phyloP scores from a whole-genome alignment of 2,113 vertebrate species.

The Rhegmatorhina hoffmannsi region DNA sequence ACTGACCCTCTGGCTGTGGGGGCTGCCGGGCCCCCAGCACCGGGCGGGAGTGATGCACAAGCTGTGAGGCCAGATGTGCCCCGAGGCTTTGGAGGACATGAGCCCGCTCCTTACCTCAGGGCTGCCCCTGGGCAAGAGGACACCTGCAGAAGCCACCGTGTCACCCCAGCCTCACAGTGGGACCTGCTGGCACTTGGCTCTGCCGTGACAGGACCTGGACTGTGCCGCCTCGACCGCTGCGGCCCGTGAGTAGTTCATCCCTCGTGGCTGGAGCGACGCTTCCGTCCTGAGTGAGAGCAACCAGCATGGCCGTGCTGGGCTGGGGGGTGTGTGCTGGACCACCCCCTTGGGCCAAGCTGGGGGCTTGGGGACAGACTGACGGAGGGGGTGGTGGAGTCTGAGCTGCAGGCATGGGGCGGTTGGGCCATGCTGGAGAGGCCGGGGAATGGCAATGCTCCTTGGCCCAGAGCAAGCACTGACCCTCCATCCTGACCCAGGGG shows the following conservation, averaged over 20 bases:
- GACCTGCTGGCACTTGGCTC: not conserved
- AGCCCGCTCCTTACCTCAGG: conserved; percentile 59
- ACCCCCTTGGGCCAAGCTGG: not conserved
- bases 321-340: not conserved
- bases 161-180: not conserved
- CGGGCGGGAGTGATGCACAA: not conserved
- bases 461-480: not conserved
- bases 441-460: not conserved
- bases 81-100: conserved; percentile 52
- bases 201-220: not conserved
- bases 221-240: not conserved
- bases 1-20: not conserved
- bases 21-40: not conserved
- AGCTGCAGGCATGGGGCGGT: not conserved
- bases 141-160: not conserved
- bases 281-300: not conserved
- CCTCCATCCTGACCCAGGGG: conserved; percentile 7
- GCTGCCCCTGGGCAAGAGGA: not conserved
- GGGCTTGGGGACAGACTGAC: not conserved
- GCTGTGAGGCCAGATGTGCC: conserved; percentile 22
- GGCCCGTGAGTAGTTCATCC: conserved; percentile 31
- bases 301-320: not conserved
- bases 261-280: not conserved
- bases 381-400: not conserved
- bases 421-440: not conserved